phyloP scores from a whole-genome alignment of 2,888 invertebrate species.

The Lamproptera curius region DNA sequence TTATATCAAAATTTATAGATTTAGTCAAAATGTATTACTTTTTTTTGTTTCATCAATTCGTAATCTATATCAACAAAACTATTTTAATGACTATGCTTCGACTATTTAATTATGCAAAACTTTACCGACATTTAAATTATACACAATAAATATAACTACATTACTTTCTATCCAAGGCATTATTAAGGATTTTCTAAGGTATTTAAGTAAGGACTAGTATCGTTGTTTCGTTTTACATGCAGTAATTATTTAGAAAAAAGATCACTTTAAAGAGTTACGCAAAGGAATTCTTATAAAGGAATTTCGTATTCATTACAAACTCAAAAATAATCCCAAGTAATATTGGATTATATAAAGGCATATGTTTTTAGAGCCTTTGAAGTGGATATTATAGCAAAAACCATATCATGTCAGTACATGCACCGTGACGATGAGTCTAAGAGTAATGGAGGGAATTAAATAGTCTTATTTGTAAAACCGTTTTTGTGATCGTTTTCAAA shows the following conservation, averaged over 20 bases:
- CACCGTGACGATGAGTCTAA: slow-evolving; percentile 42
- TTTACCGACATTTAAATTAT: neutral
- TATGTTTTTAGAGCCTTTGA: too few relatives aligned
- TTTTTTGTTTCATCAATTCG: too few relatives aligned
- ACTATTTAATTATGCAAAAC: neutral
- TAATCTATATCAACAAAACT: too few relatives aligned
- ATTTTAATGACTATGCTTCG: too few relatives aligned
- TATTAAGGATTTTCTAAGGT: neutral
- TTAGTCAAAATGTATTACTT: too few relatives aligned
- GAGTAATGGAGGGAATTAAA: slow-evolving; percentile 68
- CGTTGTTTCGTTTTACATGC: slow-evolving; percentile 3
- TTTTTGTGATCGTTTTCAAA: slow-evolving; percentile 20
- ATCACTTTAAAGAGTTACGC: too few relatives aligned
- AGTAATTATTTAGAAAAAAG: too few relatives aligned
- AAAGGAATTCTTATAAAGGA: too few relatives aligned
- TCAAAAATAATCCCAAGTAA: too few relatives aligned
- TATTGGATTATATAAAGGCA: too few relatives aligned
- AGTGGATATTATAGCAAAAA: neutral
- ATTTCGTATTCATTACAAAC: too few relatives aligned
- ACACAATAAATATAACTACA: neutral
- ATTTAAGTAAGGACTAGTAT: slow-evolving; percentile 4
- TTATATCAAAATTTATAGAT: too few relatives aligned
- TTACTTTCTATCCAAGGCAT: neutral
- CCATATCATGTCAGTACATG: neutral
- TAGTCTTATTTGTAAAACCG: slow-evolving; percentile 58